A percentile compares a stretch with the other conserved stretches of the same genome.
phyloP scores from a whole-genome alignment of 2,113 vertebrate species.

The Gasterosteus aculeatus region DNA sequence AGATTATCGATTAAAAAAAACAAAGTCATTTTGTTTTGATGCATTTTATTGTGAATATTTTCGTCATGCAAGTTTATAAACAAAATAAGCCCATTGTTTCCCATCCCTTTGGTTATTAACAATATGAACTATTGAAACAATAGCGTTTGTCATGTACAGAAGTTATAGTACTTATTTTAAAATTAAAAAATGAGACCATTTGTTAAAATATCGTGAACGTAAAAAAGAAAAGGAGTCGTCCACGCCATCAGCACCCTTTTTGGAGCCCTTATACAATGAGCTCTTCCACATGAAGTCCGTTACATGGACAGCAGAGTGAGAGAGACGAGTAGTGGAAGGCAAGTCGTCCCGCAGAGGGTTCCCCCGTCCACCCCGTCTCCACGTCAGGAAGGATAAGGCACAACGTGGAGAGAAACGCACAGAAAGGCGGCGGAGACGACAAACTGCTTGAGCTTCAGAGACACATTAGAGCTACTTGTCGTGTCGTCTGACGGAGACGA shows the following conservation, averaged over 20 bases:
- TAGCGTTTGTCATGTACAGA: neutral
- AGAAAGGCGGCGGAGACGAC: conserved; percentile 12
- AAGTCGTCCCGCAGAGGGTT: neutral
- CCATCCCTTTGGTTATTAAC: neutral
- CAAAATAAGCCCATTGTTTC: neutral
- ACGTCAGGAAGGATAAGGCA: conserved; percentile 57
- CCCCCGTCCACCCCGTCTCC: neutral
- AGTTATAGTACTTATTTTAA: conserved; percentile 3
- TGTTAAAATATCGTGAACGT: conserved; percentile 31
- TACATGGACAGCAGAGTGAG: neutral
- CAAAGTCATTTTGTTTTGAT: neutral
- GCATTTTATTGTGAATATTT: neutral
- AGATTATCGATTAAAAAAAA: neutral
- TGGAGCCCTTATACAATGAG: conserved; percentile 24
- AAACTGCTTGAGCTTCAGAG: neutral
- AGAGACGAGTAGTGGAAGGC: neutral
- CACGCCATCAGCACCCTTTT: conserved; percentile 35
- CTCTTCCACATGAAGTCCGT: neutral
- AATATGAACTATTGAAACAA: neutral
- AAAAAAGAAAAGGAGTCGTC: conserved; percentile 17
- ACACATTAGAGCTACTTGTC: conserved; percentile 15
- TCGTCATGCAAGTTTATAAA: neutral
- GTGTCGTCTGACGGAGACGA: conserved; percentile 4
- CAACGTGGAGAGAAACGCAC: conserved; percentile 28
- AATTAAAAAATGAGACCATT: conserved; percentile 23